Evolutionary conservation across 2,888 invertebrate species (phyloP).

Genomic region (Spisula solida): DNA sequence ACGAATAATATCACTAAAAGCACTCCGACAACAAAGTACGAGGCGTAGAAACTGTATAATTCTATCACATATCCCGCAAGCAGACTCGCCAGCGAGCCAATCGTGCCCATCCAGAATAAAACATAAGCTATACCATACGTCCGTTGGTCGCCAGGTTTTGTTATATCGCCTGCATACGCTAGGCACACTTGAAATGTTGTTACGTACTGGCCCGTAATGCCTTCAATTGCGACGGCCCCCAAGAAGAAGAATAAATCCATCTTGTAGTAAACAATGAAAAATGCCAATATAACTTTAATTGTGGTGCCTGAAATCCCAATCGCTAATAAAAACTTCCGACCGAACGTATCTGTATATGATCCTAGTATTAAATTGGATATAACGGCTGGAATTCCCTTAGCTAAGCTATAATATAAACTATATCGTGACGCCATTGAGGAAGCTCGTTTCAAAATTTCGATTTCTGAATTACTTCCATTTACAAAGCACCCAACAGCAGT

Average conservation of each 20-base stretch:
- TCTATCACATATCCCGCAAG: conserved; percentile 67
- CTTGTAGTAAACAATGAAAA: conserved; percentile 70
- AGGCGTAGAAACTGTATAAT: conserved; percentile 50
- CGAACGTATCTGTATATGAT: conserved; percentile 71
- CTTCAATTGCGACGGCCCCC: conserved; percentile 71
- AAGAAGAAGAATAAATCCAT: conserved; percentile 66
- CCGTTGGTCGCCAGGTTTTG: conserved; percentile 55
- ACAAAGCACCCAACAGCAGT: conserved; percentile 39
- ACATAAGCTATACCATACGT: conserved; percentile 61
- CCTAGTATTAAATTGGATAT: conserved; percentile 63
- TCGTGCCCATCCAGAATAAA: conserved; percentile 47
- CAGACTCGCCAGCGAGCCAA: conserved; percentile 50
- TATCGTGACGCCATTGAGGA: conserved; percentile 60
- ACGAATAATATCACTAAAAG: conserved; percentile 47
- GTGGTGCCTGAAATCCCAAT: conserved; percentile 70
- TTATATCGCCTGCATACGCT: conserved; percentile 69
- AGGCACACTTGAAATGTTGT: conserved; percentile 61
- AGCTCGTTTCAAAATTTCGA: conserved; percentile 45
- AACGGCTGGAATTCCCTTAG: conserved; percentile 66
- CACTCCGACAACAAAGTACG: conserved; percentile 51
- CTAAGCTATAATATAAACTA: conserved; percentile 64
- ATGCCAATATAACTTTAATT: conserved; percentile 54
- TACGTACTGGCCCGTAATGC: conserved; percentile 64
- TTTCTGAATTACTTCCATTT: conserved; percentile 51
- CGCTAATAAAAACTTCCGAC: conserved; percentile 72